Evolutionary conservation across 2,888 invertebrate genomes (phyloP), one percentile per base, ranked within the genome.

Genomic region (Bombyx huttoni): DNA sequence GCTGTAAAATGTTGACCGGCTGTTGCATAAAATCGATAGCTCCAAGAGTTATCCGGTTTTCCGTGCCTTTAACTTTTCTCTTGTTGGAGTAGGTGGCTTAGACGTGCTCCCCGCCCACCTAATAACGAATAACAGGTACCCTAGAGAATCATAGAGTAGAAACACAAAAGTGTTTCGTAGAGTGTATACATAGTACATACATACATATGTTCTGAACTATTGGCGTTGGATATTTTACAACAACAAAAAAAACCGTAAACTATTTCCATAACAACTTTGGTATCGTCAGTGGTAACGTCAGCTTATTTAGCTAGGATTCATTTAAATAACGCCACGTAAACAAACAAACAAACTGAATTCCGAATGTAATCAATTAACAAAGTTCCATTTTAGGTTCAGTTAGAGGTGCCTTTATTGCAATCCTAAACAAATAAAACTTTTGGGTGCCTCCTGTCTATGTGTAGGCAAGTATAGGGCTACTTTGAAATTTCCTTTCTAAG

Each of bases 11-110:
- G 80, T 74, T 81, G 84, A 83, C 81, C 81, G 49, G 80, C 69
- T 71, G 49, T 51, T 75, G 76, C 77, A 73, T 70, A 71, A 82
- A 83, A 85, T 85, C 83, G 71, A 83, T 84, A 79, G 73, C 73
- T 60, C 48, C 59, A 61, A 68, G 64, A 66, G 65, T 65, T 63
- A 64, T 66, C 62, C 65, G 62, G 63, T 56, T 51, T 51, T 34
- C 51, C 48, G 24, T 48, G 35, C 47, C 13, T 24, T 24, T 70
- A n/a, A 24, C 24, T 24, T 24, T 24, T 24, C 24, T 24, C 24
- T 24, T 24, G 24, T 24, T 24, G 24, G 24, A 24, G 24, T 24
- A 24, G 24, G 24, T 24, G 24, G 24, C 5, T 24, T 24, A 24
- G 24, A 24, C 24, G 24, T 24, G 24, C 24, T 24, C 24, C 2